A percentile compares a stretch with the other conserved stretches of the same genome.
Evolutionary conservation across 2,888 invertebrate genomes (phyloP).

Genomic region (Ptychoptera contaminata): DNA sequence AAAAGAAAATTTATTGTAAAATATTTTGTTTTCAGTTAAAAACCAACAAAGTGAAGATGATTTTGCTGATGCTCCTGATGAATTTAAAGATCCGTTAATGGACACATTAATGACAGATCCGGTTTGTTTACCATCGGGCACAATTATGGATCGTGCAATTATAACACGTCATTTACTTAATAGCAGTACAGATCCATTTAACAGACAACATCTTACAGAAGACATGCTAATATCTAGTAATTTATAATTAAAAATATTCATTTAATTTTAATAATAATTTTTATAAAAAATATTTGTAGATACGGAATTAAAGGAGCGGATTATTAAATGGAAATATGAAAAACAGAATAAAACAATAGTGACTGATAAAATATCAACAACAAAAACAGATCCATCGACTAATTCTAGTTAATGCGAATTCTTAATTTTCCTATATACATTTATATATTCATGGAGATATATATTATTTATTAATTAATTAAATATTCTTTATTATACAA

Average conservation of each 20-base stretch:
- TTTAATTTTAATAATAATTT: neutral
- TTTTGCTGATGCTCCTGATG: constrained; percentile 89
- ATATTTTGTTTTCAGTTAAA: constrained; percentile 32
- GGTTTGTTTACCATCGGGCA: constrained; percentile 78
- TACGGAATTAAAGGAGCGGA: constrained; percentile 70
- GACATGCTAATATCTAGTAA: constrained; percentile 81
- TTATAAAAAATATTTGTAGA: constrained; percentile 36
- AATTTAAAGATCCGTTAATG: constrained; percentile 94
- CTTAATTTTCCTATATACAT: no score
- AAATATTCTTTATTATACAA: no score
- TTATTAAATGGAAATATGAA: constrained; percentile 73
- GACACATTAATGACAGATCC: constrained; percentile 95
- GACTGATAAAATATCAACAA: no score
- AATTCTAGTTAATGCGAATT: no score
- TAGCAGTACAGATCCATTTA: constrained; percentile 96
- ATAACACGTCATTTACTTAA: constrained; percentile 88
- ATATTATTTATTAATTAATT: no score
- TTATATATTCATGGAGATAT: no score
- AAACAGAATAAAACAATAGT: constrained; percentile 32
- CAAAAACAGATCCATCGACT: no score
- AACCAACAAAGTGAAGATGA: constrained; percentile 84
- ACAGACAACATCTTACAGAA: constrained; percentile 85
- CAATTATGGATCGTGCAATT: constrained; percentile 85
- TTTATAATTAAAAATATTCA: no score
- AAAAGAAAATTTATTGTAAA: neutral